A percentile compares a stretch with the other conserved stretches of the same genome.
These are phyloP conservation scores for Papilio glaucus DNA, from an alignment of 1,140 invertebrate species.

Conservation along the genomic window DNA sequence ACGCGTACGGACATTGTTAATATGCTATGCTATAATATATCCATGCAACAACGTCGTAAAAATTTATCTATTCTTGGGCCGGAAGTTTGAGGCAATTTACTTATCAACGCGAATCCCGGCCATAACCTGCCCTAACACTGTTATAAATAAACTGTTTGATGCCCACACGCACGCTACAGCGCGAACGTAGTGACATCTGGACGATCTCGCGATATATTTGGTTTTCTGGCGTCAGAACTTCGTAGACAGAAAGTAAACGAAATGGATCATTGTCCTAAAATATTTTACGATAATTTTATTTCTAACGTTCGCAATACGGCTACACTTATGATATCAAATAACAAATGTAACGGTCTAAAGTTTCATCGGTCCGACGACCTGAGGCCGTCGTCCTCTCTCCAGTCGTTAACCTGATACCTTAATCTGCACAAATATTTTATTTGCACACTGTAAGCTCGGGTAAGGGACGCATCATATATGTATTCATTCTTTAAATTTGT, in stretches of 20 bases:
- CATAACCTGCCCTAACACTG: background rate
- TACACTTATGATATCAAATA: slow-evolving; percentile 11
- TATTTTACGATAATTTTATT: slow-evolving; percentile 10
- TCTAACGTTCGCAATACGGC: background rate
- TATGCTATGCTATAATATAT: background rate
- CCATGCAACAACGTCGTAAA: no score
- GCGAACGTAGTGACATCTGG: background rate
- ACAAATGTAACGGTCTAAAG: slow-evolving; percentile 14
- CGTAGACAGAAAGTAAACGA: background rate
- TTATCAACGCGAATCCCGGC: background rate
- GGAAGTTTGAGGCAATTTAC: background rate
- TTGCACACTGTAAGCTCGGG: background rate
- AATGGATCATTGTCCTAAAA: slow-evolving; percentile 12
- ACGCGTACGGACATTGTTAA: no score
- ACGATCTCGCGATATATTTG: background rate
- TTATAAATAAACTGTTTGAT: slow-evolving; percentile 7
- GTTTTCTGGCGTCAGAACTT: background rate
- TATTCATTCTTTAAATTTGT: no score
- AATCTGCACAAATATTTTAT: background rate
- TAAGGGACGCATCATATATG: background rate
- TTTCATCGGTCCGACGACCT: background rate
- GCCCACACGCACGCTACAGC: background rate
- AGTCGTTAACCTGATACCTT: slow-evolving; percentile 16
- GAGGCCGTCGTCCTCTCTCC: background rate
- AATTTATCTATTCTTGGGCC: background rate